These are phyloP conservation scores for Planococcus citri DNA, from an alignment of 1,140 invertebrate species.

Conservation along the genomic window DNA sequence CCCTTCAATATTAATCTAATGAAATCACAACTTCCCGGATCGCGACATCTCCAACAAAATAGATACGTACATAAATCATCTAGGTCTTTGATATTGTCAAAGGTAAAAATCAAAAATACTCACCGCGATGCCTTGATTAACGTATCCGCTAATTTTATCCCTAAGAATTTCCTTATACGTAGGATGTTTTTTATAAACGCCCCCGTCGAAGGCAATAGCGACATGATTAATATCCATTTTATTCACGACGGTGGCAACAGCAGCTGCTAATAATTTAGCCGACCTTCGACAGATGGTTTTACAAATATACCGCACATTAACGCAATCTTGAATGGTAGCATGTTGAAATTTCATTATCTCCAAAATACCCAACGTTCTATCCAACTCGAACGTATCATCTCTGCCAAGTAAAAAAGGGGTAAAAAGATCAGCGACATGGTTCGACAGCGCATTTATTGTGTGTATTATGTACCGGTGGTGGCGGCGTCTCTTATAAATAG, in stretches of 20 bases:
- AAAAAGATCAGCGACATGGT: not conserved
- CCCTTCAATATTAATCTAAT: too few relatives aligned
- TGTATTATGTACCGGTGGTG: not conserved
- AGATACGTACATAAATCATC: too few relatives aligned
- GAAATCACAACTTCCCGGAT: too few relatives aligned
- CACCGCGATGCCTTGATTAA: conserved; percentile 5
- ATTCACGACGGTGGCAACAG: conserved; percentile 41
- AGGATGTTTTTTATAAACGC: conserved; percentile 91
- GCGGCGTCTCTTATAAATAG: not conserved
- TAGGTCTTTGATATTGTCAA: too few relatives aligned
- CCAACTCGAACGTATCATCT: not conserved
- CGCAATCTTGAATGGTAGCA: conserved; percentile 71
- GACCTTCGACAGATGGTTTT: conserved; percentile 78
- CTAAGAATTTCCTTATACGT: conserved; percentile 58
- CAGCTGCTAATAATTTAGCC: conserved; percentile 80
- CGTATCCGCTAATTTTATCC: not conserved
- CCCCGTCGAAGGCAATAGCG: conserved; percentile 54
- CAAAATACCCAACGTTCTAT: conserved; percentile 30
- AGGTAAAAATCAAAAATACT: not conserved
- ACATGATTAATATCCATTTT: conserved; percentile 11
- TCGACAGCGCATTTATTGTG: not conserved
- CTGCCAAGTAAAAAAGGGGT: not conserved
- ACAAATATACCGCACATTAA: conserved; percentile 77
- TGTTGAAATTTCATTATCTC: conserved; percentile 61
- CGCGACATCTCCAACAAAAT: too few relatives aligned